Evolutionary conservation across 92 coral and sea anemone species (phyloP), one percentile per base, ranked within the genome.

Genomic region (Porites divaricata): DNA sequence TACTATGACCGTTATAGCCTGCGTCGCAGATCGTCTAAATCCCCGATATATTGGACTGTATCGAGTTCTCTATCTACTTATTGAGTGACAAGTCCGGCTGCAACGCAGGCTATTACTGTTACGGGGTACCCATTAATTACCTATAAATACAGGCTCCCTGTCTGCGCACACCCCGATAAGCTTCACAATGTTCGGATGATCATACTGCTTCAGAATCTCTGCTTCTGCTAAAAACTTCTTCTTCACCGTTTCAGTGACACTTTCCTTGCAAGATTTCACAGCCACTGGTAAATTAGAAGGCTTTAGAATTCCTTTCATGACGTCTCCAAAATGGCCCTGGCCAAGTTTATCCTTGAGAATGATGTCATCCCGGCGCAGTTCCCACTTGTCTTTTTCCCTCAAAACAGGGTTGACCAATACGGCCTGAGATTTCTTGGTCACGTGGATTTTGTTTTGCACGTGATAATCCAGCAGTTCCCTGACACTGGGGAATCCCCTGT

Each of bases 291-390:
- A 65, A 49, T 91, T 86, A 0, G 90, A 83, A 8, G 95, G 97
- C 73, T 61, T 85, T 35, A 95, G 80, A 24, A 79, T 59, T 19
- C 99, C 99, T 79, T 83, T 89, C 99, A 95, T 96, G 68, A 96
- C 99, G 72, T 96, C 99, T 15, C 99, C 99, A 85, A 96, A 96
- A 78, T 96, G 99, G 1, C 99, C 99, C 6, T 94, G 94, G 2
- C 99, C 99, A 45, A 96, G 89, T 70, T 92, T 96, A 9, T 78
- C 88, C 78, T 80, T 67, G 0, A 96, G 71, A 0, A 89, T 75
- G 14, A 96, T 83, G 76, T 85, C 83, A 12, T 84, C 90, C 65
- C 94, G 95, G 24, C 91, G 83, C 85, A 96, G 76, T 54, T 89
- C 88, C 95, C 95, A 92, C 26, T 89, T 88, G 86, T 91, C 93